Evolutionary conservation across 2,797 vertebrate species (phyloP), one percentile per base, ranked within the genome.

Genomic region (Gymnothorax reevesii): DNA sequence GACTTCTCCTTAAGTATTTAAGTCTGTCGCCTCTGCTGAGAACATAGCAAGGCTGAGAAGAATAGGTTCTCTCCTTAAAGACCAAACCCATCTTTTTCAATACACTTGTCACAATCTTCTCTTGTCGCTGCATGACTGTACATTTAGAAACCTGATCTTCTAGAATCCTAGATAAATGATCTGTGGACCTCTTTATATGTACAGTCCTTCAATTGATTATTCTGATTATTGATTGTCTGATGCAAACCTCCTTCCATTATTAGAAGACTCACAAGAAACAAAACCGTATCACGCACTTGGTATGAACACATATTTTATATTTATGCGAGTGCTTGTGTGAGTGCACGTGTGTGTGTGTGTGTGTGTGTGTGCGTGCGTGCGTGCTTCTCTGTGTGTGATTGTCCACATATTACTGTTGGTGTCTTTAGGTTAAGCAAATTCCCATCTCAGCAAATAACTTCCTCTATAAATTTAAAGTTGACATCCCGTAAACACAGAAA

Each of bases 1-100:
- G 42, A 33, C 85, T 85, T 87, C 64, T 85, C 9, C n/a, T 55
- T 85, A 75, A 83, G 55, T 66, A 86, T 33, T 80, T 82, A 55
- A 57, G 77, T 42, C 52, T 64, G 82, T 83, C 83, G 86, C 82
- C 66, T 87, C 25, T 49, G 80, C 66, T 87, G 73, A 71, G 71
- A 62, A 85, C 73, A n/a, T 69, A 66, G 33, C 33, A 42, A 42
- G 33, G 33, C 1, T 42, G 33, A 42, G 55, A 49, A 59, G 88
- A 85, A 88, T 86, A 84, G 79, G 88, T 87, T 25, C 80, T 77
- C 59, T 62, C 49, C 79, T 57, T 71, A 79, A 77, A 75, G 87
- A 83, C 69, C 62, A 33, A 83, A n/a, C 73, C 42, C 82, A 59
- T 82, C 77, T 75, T 57, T 33, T 49, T 86, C 42, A n/a, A 66